Evolutionary conservation across 2,797 vertebrate species (phyloP), one percentile per base, ranked within the genome.

Genomic region (Epinephelus malabaricus): DNA sequence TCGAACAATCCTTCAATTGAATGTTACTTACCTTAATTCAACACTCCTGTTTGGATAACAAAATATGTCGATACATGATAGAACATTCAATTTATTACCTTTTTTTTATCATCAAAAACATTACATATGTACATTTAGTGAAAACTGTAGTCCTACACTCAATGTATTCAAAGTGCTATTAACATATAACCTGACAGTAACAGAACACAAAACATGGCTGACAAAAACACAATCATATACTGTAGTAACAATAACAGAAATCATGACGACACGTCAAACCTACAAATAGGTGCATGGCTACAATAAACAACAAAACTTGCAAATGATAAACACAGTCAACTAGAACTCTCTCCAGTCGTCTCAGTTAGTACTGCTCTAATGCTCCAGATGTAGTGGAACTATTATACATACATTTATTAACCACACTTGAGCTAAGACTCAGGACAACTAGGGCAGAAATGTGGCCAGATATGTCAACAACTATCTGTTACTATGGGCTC

Each of bases 71-170:
- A 46, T 13, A 25, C 27, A n/a, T 81, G 84, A 76, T 83, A 88
- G 83, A 89, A 94, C 93, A 93, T 93, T 93, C 77, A 94, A 78
- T 94, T 95, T 95, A 94, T 94, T 94, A 87, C 81, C 34, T 84
- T 83, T 30, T 83, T 30, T 87, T 89, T 71, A 62, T 92, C 87
- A 86, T 91, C 87, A 94, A 94, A 94, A 94, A 93, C 92, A 90
- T 92, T 90, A 92, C 90, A 91, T 92, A 94, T 95, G 90, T 95
- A 94, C 94, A 95, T 87, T 87, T 82, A 90, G 86, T 91, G 89
- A 88, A 92, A 93, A 92, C 88, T 86, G 87, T 85, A 92, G 78
- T 86, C 87, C 92, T 93, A 93, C 92, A 81, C 91, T 88, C 86
- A 50, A 61, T 78, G 83, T 86, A 86, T 86, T 84, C 81, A 94